Evolutionary conservation across 2,888 invertebrate species (phyloP).

Genomic region (Molorchus minor): DNA sequence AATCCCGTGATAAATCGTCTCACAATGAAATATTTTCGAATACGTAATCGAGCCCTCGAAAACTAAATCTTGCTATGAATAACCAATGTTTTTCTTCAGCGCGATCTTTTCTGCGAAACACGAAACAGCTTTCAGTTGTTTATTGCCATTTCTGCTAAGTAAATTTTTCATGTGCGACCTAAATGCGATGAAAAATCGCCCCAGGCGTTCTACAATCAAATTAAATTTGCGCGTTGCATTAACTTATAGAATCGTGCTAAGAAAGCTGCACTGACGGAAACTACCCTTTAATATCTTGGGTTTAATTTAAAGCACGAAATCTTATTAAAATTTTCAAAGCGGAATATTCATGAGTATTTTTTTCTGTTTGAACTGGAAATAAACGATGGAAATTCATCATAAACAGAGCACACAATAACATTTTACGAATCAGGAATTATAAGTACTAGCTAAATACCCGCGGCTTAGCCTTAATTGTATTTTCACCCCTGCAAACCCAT

Average conservation of each 20-base stretch:
- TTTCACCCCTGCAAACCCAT: too few relatives aligned
- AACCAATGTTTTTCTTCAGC: constrained; percentile 27
- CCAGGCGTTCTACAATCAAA: background rate
- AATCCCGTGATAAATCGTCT: constrained; percentile 36
- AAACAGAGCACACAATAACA: too few relatives aligned
- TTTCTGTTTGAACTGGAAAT: too few relatives aligned
- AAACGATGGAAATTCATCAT: too few relatives aligned
- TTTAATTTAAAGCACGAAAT: too few relatives aligned
- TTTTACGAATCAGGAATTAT: too few relatives aligned
- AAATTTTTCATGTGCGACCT: constrained; percentile 28
- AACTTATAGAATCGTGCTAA: constrained; percentile 7
- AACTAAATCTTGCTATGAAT: constrained; percentile 31
- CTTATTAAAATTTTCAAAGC: too few relatives aligned
- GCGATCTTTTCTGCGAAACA: constrained; percentile 11
- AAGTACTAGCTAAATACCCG: too few relatives aligned
- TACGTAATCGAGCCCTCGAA: constrained; percentile 22
- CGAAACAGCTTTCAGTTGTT: constrained; percentile 23
- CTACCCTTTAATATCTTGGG: background rate
- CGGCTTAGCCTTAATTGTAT: too few relatives aligned
- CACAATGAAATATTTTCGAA: constrained; percentile 26
- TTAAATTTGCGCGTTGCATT: constrained; percentile 2
- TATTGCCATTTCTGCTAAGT: constrained; percentile 14
- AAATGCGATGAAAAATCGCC: constrained; percentile 13
- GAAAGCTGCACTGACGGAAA: background rate
- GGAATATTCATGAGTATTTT: too few relatives aligned